Conservation (phyloP, 2,113 vertebrate genomes). For the Sarotherodon lohbergeri region DNA sequence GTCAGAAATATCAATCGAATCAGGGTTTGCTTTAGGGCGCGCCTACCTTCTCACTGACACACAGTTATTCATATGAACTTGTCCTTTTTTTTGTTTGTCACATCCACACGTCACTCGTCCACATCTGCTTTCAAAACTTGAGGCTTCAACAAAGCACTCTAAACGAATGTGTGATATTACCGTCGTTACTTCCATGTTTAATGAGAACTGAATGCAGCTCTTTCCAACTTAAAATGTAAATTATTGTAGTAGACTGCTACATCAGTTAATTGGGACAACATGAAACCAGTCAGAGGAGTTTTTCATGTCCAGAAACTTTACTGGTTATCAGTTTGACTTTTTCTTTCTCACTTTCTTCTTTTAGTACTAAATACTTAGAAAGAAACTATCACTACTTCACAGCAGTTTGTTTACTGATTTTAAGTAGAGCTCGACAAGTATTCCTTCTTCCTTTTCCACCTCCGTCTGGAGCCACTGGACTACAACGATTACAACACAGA, state of each 20-base stretch:
- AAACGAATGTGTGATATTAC: neutral
- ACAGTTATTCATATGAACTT: neutral
- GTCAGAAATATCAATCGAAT: neutral
- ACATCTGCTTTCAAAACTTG: neutral
- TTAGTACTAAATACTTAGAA: neutral
- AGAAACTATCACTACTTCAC: neutral
- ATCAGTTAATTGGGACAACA: neutral
- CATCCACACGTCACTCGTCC: neutral
- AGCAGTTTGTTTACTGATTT: neutral
- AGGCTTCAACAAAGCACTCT: neutral
- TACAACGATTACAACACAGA: constrained; percentile 5
- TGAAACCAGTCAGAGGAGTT: neutral
- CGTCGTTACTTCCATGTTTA: neutral
- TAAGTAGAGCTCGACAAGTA: neutral
- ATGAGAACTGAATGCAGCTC: neutral
- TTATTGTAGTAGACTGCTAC: neutral
- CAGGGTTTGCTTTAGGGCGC: neutral
- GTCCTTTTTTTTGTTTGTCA: neutral
- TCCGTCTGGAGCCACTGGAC: constrained; percentile 5
- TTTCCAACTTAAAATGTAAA: neutral
- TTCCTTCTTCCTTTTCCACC: constrained; percentile 2
- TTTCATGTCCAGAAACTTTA: neutral
- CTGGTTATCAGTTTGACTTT: neutral
- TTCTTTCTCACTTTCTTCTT: neutral
- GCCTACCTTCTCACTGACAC: neutral